Conservation (phyloP, 2,113 vertebrate genomes). For the Sapajus apella region DNA sequence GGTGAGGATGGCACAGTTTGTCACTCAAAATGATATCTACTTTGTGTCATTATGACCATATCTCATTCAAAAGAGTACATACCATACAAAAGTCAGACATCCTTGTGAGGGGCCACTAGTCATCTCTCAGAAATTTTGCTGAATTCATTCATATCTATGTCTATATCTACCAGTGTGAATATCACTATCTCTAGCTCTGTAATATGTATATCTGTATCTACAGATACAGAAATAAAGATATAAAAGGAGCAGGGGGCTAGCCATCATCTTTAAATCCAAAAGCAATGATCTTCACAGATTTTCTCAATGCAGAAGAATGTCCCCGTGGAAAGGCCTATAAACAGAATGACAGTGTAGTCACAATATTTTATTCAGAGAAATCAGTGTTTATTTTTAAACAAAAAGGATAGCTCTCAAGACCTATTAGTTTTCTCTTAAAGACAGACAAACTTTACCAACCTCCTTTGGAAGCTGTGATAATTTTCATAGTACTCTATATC, state of each 20-base stretch:
- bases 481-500: constrained; percentile 49
- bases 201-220: not conserved
- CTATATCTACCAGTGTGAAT: not conserved
- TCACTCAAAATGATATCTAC: not conserved
- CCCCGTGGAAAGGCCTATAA: constrained; percentile 23
- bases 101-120: not conserved
- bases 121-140: not conserved
- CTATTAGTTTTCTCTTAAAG: constrained; percentile 49
- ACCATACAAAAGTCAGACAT: not conserved
- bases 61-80: not conserved
- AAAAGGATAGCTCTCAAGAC: constrained; percentile 53
- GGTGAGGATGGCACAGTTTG: not conserved
- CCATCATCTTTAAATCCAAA: constrained; percentile 46
- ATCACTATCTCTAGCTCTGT: not conserved
- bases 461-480: constrained; percentile 54
- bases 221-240: not conserved
- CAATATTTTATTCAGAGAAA: constrained; percentile 38
- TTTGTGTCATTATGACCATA: not conserved
- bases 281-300: constrained; percentile 29
- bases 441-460: constrained; percentile 29
- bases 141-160: not conserved
- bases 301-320: constrained; percentile 13
- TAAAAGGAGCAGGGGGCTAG: not conserved
- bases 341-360: not conserved
- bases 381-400: constrained; percentile 61